A percentile compares a stretch with the other conserved stretches of the same genome.
These are phyloP conservation scores for Tiliqua scincoides DNA, from an alignment of 2,113 vertebrate genomes.

Conservation along the genomic window DNA sequence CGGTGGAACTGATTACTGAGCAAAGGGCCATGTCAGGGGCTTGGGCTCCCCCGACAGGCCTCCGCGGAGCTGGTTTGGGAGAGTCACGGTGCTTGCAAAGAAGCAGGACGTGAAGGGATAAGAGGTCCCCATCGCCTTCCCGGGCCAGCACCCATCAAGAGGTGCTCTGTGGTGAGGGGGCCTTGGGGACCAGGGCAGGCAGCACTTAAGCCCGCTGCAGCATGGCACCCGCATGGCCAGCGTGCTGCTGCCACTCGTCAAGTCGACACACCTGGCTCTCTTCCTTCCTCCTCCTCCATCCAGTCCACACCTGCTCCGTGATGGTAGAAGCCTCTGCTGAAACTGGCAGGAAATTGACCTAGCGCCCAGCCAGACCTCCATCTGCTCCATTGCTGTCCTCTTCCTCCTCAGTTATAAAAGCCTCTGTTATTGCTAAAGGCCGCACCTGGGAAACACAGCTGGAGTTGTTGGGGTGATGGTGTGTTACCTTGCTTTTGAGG, in stretches of 20 bases:
- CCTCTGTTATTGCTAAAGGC: background rate
- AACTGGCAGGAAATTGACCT: background rate
- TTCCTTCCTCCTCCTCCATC: no score
- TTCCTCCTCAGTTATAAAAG: background rate
- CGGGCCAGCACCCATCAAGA: no score
- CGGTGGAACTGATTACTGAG: rapidly evolving
- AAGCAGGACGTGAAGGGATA: background rate
- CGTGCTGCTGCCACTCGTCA: background rate
- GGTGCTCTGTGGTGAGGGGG: no score
- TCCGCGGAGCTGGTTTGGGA: background rate
- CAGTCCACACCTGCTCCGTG: no score
- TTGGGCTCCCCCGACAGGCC: background rate
- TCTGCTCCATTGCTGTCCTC: background rate
- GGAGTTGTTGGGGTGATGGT: background rate
- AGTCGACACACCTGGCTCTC: no score
- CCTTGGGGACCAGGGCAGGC: background rate
- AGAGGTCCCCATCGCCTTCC: rapidly evolving
- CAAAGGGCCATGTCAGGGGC: rapidly evolving
- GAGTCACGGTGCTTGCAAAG: background rate
- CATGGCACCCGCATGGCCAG: constrained; percentile 30
- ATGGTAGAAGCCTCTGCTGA: background rate
- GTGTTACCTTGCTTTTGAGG: background rate
- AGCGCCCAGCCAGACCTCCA: no score
- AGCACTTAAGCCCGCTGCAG: background rate
- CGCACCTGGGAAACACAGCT: background rate